A percentile compares a stretch with the other conserved stretches of the same genome.
Evolutionary conservation across 2,113 vertebrate species (phyloP).

Genomic region (Varanus komodoensis): DNA sequence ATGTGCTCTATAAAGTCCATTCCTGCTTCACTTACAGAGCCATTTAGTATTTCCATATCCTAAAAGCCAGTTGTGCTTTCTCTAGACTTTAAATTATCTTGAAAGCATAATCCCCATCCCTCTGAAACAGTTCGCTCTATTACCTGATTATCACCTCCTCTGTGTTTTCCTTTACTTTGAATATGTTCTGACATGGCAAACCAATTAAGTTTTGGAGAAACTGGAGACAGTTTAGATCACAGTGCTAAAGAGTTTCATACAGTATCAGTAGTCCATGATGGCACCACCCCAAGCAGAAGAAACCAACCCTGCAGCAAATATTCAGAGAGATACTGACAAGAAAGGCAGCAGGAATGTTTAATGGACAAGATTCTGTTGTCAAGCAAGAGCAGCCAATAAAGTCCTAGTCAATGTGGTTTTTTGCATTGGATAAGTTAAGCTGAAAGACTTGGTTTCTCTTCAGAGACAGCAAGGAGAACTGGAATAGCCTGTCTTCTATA

Average conservation of each 20-base stretch:
- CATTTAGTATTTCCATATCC: background rate
- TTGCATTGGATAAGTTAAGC: background rate
- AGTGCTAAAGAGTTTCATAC: background rate
- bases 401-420: background rate
- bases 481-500: background rate
- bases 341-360: background rate
- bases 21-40: background rate
- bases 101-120: background rate
- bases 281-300: background rate
- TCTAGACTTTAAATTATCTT: slow-evolving; percentile 2
- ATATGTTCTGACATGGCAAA: slow-evolving; percentile 2
- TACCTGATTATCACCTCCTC: slow-evolving; percentile 5
- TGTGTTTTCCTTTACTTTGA: slow-evolving; percentile 1
- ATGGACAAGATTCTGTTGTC: background rate
- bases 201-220: slow-evolving; percentile 22
- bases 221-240: background rate
- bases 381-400: background rate
- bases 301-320: background rate
- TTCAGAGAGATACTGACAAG: slow-evolving; percentile 6
- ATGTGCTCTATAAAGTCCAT: background rate
- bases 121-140: slow-evolving; percentile 5
- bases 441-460: background rate
- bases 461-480: background rate
- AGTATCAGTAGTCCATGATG: background rate
- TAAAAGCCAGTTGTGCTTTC: background rate